Evolutionary conservation across 2,888 invertebrate species (phyloP).

Genomic region (Nemoura dubitans): DNA sequence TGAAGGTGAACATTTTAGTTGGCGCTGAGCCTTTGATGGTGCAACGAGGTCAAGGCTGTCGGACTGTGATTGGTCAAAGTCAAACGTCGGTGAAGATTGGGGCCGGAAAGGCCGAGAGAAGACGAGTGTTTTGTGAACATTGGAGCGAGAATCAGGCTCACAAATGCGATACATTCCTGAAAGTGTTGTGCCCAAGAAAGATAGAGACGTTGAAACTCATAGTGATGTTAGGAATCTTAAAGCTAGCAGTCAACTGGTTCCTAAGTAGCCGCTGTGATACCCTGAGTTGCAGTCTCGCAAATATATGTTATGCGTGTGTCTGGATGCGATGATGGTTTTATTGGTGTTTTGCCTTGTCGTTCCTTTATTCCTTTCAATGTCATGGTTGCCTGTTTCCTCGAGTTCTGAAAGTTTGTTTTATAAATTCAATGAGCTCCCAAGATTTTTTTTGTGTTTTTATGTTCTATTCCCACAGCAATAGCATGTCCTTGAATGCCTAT

Average conservation of each 20-base stretch:
- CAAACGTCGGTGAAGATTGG: background rate
- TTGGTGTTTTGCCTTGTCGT: background rate
- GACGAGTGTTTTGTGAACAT: background rate
- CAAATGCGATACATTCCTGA: background rate
- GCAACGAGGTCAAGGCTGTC: too few species aligned
- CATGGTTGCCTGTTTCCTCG: too few species aligned
- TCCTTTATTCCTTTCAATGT: background rate
- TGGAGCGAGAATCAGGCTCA: background rate
- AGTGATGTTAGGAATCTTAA: background rate
- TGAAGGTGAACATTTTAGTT: too few species aligned
- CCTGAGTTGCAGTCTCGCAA: background rate
- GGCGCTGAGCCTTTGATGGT: too few species aligned
- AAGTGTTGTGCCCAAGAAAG: background rate
- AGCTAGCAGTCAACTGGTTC: background rate
- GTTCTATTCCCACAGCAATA: too few species aligned
- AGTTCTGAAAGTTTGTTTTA: too few species aligned
- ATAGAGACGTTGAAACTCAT: too few species aligned
- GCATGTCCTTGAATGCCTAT: too few species aligned
- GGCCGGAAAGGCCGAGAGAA: background rate
- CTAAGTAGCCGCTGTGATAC: constrained; percentile 2
- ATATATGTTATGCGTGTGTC: background rate
- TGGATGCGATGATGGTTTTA: background rate
- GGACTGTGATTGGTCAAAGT: too few species aligned
- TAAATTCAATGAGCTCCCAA: too few species aligned
- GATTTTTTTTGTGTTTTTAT: too few species aligned